Evolutionary conservation across 2,888 invertebrate species (phyloP).

Genomic region (Nomada flava): DNA sequence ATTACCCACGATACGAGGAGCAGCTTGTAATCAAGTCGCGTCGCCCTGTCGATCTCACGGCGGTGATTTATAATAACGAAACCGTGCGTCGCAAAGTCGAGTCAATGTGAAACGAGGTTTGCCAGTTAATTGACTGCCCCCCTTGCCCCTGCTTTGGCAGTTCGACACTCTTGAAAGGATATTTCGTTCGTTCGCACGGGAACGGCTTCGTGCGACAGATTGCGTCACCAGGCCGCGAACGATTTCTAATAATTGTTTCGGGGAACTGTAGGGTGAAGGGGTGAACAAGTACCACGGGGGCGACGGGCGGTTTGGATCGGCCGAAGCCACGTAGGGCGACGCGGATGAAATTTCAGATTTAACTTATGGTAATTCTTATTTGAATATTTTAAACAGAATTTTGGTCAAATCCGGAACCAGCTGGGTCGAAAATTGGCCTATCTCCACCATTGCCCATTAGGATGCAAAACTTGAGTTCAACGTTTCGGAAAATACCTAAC

Average conservation of each 20-base stretch:
- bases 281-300: no score
- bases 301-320: no score
- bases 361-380: no score
- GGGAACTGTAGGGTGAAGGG: no score
- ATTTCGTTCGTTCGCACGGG: conserved; percentile 29
- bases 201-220: neutral
- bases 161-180: conserved; percentile 44
- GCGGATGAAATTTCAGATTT: no score
- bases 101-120: conserved; percentile 19
- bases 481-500: no score
- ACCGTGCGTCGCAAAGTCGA: conserved; percentile 16
- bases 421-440: no score
- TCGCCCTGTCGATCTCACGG: conserved; percentile 29
- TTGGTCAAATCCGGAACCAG: no score
- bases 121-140: conserved; percentile 42
- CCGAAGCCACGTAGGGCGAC: no score
- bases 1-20: conserved; percentile 36
- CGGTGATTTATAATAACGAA: conserved; percentile 49
- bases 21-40: conserved; percentile 45
- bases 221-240: conserved; percentile 2
- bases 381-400: no score
- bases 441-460: no score
- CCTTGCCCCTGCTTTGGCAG: neutral
- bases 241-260: neutral
- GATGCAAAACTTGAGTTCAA: no score